These are phyloP conservation scores for Melanotaenia nigrans DNA, from an alignment of 2,797 vertebrate species.

Conservation along the genomic window DNA sequence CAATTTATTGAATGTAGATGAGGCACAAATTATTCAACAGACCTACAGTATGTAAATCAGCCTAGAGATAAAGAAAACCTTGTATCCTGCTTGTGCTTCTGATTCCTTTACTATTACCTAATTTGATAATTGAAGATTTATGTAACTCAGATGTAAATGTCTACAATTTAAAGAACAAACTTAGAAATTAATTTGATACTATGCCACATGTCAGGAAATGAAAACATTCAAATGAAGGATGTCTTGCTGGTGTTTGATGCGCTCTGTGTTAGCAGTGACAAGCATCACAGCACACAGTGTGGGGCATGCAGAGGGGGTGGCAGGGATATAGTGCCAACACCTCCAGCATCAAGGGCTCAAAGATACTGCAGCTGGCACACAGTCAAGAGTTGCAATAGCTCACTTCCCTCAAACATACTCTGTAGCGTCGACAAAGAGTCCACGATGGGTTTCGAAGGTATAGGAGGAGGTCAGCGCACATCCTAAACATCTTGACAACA, in stretches of 20 bases:
- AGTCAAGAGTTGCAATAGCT: constrained; percentile 34
- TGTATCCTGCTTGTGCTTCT: not conserved
- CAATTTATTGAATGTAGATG: not conserved
- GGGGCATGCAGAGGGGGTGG: constrained; percentile 71
- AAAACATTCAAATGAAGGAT: constrained; percentile 21
- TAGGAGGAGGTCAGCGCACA: constrained; percentile 4
- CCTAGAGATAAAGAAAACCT: not conserved
- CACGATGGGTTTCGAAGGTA: not conserved
- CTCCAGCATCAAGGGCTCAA: constrained; percentile 74
- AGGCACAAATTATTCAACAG: not conserved
- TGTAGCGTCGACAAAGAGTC: constrained; percentile 8
- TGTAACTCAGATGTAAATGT: constrained; percentile 13
- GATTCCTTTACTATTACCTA: constrained; percentile 16
- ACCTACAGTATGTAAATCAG: not conserved
- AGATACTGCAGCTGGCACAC: constrained; percentile 63
- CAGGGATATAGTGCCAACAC: constrained; percentile 68
- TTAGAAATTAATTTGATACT: constrained; percentile 21
- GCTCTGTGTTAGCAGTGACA: constrained; percentile 37
- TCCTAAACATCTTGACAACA: not conserved
- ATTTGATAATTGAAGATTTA: constrained; percentile 19
- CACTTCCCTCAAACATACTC: constrained; percentile 28
- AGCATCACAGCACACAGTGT: constrained; percentile 50
- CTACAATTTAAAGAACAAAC: constrained; percentile 23
- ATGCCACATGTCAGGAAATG: constrained; percentile 4
- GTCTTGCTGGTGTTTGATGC: constrained; percentile 50